Percentiles rank a stretch among this genome's conserved stretches.
Evolutionary conservation across 2,888 invertebrate genomes (phyloP).

Genomic region (Norana najaformis): DNA sequence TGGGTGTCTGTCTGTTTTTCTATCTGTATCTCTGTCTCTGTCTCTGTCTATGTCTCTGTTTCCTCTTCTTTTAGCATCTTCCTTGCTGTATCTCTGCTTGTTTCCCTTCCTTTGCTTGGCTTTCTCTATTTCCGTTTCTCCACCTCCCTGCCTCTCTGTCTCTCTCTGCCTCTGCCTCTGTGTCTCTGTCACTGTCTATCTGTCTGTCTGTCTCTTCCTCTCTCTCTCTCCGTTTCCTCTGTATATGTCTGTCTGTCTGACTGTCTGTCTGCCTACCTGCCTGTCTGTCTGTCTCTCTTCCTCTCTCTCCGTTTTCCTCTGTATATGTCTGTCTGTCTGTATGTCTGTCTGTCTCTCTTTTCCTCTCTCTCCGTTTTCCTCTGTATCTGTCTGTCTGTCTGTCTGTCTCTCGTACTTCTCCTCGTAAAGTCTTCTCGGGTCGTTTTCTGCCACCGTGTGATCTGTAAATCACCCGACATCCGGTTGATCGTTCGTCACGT

Average conservation of each 20-base stretch:
- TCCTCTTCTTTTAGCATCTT: no score
- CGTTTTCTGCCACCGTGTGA: neutral
- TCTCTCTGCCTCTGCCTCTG: neutral
- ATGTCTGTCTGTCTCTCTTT: no score
- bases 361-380: neutral
- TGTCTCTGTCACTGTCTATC: neutral
- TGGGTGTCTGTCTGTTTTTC: neutral
- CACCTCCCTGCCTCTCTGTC: neutral
- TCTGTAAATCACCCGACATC: conserved; percentile 2
- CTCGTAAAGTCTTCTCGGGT: neutral
- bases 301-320: no score
- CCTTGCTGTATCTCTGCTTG: neutral
- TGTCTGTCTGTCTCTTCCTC: neutral
- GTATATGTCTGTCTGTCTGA: neutral
- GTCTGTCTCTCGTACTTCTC: no score
- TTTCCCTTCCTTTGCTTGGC: no score
- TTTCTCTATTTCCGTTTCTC: neutral
- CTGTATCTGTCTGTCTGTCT: neutral
- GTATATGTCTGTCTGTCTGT: no score
- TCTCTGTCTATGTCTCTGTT: neutral
- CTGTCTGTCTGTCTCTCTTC: no score
- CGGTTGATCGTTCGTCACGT: neutral
- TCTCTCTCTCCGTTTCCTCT: no score
- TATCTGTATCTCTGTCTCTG: neutral
- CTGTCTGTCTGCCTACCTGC: neutral